A percentile compares a stretch with the other conserved stretches of the same genome.
phyloP scores from a whole-genome alignment of 2,113 vertebrate species.

The Pomatorhinus ruficollis region DNA sequence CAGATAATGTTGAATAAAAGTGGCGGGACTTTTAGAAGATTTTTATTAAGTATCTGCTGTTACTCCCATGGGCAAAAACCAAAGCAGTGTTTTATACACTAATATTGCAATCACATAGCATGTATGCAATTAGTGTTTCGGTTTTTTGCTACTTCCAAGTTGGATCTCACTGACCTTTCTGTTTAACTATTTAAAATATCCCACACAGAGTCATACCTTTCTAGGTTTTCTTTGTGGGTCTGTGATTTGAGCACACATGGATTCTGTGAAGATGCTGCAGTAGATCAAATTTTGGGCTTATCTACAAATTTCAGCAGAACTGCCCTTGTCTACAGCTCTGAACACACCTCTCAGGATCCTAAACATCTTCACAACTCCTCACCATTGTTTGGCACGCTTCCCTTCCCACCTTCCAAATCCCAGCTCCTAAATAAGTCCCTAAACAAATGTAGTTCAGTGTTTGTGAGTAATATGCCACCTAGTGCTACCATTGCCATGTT shows the following conservation, averaged over 20 bases:
- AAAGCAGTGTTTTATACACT: neutral
- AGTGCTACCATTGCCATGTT: neutral
- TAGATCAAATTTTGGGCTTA: neutral
- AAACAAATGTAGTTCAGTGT: neutral
- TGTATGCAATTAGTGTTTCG: neutral
- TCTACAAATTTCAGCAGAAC: neutral
- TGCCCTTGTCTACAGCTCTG: neutral
- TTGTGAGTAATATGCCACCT: neutral
- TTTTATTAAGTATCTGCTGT: neutral
- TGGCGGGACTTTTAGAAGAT: neutral
- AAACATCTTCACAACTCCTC: neutral
- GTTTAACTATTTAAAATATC: neutral
- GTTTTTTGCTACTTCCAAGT: neutral
- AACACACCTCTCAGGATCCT: neutral
- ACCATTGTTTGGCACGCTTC: neutral
- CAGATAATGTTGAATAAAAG: neutral
- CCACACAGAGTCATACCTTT: neutral
- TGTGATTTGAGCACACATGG: neutral
- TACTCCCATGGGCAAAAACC: neutral
- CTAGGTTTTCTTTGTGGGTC: neutral
- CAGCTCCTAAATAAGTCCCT: neutral
- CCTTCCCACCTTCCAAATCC: neutral
- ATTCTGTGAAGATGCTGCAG: neutral
- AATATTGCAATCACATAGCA: fast-evolving
- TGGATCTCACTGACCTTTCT: neutral